Conservation (phyloP, 2,888 invertebrate genomes). For the Meghimatium bilineatum region DNA sequence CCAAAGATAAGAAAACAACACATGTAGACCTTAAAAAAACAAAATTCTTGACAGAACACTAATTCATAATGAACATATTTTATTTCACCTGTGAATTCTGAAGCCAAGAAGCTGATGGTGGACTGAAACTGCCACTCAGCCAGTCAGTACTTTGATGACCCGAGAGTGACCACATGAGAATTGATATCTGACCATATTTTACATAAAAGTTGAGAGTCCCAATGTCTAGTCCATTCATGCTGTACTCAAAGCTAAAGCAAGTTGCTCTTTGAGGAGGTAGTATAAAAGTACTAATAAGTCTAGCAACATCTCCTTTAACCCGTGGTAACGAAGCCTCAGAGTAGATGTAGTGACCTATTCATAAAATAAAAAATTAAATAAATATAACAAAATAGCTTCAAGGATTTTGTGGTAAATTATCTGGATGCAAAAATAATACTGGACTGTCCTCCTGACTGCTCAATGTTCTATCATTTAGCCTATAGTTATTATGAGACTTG, state of each 20-base stretch:
- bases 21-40: neutral
- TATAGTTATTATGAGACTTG: neutral
- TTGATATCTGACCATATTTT: neutral
- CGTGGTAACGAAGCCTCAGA: slow-evolving; percentile 78
- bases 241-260: slow-evolving; percentile 75
- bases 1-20: neutral
- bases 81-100: slow-evolving; percentile 30
- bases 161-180: slow-evolving; percentile 54
- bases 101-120: neutral
- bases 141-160: slow-evolving; percentile 66
- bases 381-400: neutral
- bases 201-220: slow-evolving; percentile 43
- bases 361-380: neutral
- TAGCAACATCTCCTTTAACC: slow-evolving; percentile 73
- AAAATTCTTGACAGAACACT: neutral
- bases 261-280: slow-evolving; percentile 45
- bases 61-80: slow-evolving; percentile 1
- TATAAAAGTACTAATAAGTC: slow-evolving; percentile 67
- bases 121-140: slow-evolving; percentile 56
- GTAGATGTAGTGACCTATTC: slow-evolving; percentile 68
- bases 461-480: neutral
- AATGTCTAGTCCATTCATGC: slow-evolving; percentile 57
- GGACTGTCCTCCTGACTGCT: neutral
- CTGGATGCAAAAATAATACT: neutral
- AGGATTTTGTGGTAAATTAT: neutral